Evolutionary conservation across 2,888 invertebrate genomes (phyloP).

Genomic region (Drosophila pseudotakahashii): DNA sequence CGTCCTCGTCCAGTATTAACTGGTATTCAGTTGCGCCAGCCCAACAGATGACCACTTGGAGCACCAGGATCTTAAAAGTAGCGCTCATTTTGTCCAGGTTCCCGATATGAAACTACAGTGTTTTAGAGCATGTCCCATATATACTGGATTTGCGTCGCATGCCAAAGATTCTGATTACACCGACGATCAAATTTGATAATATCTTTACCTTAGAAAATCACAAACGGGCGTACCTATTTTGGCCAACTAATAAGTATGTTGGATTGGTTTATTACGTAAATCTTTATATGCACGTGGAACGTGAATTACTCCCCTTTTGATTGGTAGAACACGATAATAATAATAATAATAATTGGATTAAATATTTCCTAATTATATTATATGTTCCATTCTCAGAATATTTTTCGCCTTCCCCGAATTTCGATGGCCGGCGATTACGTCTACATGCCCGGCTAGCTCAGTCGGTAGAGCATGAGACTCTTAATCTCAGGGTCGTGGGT

Average conservation of each 20-base stretch:
- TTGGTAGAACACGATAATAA: too few relatives aligned
- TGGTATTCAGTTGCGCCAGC: slow-evolving; percentile 1
- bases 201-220: not conserved
- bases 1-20: slow-evolving; percentile 3
- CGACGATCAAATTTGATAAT: not conserved
- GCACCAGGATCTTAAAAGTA: not conserved
- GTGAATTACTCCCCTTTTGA: too few relatives aligned
- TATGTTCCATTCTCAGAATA: too few relatives aligned
- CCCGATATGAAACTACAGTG: not conserved
- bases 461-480: slow-evolving; percentile 85
- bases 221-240: not conserved
- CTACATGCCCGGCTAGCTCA: slow-evolving; percentile 84
- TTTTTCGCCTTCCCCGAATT: not conserved
- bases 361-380: too few relatives aligned
- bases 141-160: not conserved
- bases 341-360: too few relatives aligned
- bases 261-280: too few relatives aligned
- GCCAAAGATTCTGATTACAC: not conserved
- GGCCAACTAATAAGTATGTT: not conserved
- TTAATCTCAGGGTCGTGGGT: slow-evolving; percentile 85
- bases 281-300: too few relatives aligned
- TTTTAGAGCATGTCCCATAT: not conserved
- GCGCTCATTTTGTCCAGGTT: slow-evolving; percentile 8
- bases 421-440: not conserved
- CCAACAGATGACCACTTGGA: not conserved